A percentile compares a stretch with the other conserved stretches of the same genome.
phyloP scores from a whole-genome alignment of 2,797 vertebrate genomes.

The Leucoraja ocellata region DNA sequence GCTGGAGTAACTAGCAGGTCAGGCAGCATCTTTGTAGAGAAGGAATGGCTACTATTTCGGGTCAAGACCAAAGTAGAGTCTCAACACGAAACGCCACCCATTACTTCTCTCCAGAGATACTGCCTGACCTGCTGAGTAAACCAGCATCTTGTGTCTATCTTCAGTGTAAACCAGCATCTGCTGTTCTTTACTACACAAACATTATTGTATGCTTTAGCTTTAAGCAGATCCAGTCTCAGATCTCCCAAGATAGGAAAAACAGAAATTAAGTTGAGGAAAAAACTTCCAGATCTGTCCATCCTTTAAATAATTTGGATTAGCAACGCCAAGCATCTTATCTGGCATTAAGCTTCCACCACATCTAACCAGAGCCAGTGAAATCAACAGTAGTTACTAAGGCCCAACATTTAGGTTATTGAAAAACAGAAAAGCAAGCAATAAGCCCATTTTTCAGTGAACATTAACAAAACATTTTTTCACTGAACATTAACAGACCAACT shows the following conservation, averaged over 20 bases:
- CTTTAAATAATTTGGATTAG: not conserved
- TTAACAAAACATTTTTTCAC: not conserved
- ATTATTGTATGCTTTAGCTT: not conserved
- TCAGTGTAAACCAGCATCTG: no score
- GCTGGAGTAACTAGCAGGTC: no score
- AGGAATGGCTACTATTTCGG: no score
- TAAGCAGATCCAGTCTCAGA: not conserved
- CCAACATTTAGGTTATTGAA: not conserved
- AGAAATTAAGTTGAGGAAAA: not conserved
- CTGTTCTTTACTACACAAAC: no score
- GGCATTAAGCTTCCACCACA: not conserved
- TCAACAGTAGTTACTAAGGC: not conserved
- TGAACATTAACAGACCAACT: not conserved
- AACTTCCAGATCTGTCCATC: not conserved
- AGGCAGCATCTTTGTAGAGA: no score
- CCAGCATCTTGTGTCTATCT: no score
- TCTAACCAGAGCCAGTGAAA: not conserved
- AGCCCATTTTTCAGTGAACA: not conserved
- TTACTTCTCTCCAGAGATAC: no score
- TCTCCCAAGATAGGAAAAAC: not conserved
- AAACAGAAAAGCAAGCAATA: not conserved
- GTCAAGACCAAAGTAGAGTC: no score
- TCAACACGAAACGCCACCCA: no score
- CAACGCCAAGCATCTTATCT: not conserved
- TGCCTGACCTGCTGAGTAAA: no score